Conservation (phyloP, 2,797 vertebrate species). For the Galaxias olidus region DNA sequence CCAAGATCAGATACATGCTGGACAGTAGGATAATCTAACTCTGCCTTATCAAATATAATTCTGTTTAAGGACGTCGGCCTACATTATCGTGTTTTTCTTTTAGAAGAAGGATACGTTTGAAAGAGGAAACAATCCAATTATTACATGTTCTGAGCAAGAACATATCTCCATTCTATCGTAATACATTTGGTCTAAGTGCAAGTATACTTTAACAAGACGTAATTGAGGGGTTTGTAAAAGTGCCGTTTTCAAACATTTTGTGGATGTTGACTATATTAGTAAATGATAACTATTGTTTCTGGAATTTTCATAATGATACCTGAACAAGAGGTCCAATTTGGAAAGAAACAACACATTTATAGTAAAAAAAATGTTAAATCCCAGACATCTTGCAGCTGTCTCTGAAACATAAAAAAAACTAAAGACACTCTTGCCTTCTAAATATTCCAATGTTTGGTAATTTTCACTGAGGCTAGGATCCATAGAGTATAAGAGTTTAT, state of each 20-base stretch:
- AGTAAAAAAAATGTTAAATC: no score
- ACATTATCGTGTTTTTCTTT: no score
- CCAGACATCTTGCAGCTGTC: neutral
- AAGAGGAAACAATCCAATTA: no score
- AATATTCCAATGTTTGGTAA: neutral
- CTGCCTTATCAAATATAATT: no score
- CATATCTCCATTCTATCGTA: neutral
- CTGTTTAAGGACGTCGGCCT: no score
- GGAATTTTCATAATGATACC: conserved; percentile 21
- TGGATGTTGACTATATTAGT: no score
- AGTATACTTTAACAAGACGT: conserved; percentile 42
- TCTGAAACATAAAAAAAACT: neutral
- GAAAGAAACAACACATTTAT: neutral
- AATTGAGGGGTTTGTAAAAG: conserved; percentile 35
- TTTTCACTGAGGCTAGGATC: neutral
- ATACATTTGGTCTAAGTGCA: conserved; percentile 49
- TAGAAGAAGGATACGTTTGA: no score
- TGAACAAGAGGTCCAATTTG: neutral
- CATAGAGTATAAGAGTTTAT: neutral
- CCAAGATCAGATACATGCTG: no score
- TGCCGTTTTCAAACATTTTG: conserved; percentile 21
- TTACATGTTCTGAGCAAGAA: no score
- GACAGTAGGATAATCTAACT: no score
- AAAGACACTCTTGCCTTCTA: neutral
- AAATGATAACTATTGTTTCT: conserved; percentile 14